Conservation (phyloP, 2,113 vertebrate genomes). For the Ellobius talpinus region DNA sequence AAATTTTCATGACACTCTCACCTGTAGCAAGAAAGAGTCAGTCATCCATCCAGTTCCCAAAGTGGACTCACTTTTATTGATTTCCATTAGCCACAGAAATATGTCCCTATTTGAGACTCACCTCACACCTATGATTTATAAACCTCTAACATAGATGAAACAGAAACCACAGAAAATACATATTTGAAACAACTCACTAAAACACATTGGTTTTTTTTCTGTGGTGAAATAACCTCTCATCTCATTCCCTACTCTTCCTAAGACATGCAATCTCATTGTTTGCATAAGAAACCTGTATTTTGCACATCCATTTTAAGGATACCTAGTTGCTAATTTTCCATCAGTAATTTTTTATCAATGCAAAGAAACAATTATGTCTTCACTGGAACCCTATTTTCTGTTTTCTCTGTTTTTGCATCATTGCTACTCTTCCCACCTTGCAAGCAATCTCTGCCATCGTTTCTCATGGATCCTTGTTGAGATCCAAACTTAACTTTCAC, state of each 20-base stretch:
- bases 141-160: conserved; percentile 31
- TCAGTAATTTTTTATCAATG: not conserved
- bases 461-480: not conserved
- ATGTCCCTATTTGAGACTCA: not conserved
- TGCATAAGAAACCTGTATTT: not conserved
- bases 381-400: not conserved
- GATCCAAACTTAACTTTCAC: not conserved
- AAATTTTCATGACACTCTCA: not conserved
- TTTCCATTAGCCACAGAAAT: conserved; percentile 9
- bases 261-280: not conserved
- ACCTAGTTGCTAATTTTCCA: not conserved
- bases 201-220: not conserved
- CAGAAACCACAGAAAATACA: not conserved
- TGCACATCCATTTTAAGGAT: not conserved
- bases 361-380: not conserved
- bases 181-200: conserved; percentile 41
- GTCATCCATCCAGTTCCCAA: not conserved
- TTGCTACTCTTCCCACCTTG: not conserved
- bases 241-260: not conserved
- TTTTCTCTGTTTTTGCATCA: not conserved
- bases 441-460: not conserved
- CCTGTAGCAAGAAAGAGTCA: not conserved
- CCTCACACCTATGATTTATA: not conserved
- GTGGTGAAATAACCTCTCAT: not conserved
- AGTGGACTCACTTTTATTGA: not conserved